Conservation (phyloP, 2,888 invertebrate genomes). For the Melitaea athalia region DNA sequence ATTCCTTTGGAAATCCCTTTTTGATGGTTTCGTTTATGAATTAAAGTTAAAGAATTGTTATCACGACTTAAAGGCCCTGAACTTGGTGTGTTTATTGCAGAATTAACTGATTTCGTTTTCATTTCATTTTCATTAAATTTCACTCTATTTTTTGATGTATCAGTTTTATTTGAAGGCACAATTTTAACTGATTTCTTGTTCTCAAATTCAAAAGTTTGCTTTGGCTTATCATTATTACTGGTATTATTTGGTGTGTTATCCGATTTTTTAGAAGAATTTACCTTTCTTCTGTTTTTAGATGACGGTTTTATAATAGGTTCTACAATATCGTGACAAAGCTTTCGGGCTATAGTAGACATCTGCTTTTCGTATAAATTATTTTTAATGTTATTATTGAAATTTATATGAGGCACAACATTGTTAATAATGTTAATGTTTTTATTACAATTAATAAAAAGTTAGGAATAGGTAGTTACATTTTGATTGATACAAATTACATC, state of each 20-base stretch:
- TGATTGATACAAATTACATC: background rate
- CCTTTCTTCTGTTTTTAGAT: slow-evolving; percentile 34
- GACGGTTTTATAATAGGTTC: slow-evolving; percentile 49
- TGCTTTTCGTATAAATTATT: slow-evolving; percentile 13
- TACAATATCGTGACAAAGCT: slow-evolving; percentile 60
- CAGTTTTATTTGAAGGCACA: slow-evolving; percentile 41
- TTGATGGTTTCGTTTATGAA: slow-evolving; percentile 51
- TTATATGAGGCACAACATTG: background rate
- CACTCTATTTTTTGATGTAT: slow-evolving; percentile 40
- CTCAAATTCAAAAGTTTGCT: slow-evolving; percentile 47
- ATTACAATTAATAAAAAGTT: background rate
- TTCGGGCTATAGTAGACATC: slow-evolving; percentile 61
- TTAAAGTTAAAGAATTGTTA: slow-evolving; percentile 55
- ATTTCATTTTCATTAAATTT: slow-evolving; percentile 48
- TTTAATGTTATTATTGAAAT: background rate
- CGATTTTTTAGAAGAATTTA: slow-evolving; percentile 26
- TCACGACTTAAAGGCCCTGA: slow-evolving; percentile 55
- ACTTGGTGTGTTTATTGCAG: slow-evolving; percentile 53
- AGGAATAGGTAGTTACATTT: background rate
- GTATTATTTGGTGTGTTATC: slow-evolving; percentile 24
- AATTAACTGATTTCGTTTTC: slow-evolving; percentile 48
- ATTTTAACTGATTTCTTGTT: slow-evolving; percentile 52
- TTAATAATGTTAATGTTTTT: background rate
- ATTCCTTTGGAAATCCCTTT: slow-evolving; percentile 48
- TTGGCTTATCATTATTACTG: slow-evolving; percentile 43